A percentile compares a stretch with the other conserved stretches of the same genome.
Conservation (phyloP, 2,113 vertebrate genomes). For the Scopus umbretta region DNA sequence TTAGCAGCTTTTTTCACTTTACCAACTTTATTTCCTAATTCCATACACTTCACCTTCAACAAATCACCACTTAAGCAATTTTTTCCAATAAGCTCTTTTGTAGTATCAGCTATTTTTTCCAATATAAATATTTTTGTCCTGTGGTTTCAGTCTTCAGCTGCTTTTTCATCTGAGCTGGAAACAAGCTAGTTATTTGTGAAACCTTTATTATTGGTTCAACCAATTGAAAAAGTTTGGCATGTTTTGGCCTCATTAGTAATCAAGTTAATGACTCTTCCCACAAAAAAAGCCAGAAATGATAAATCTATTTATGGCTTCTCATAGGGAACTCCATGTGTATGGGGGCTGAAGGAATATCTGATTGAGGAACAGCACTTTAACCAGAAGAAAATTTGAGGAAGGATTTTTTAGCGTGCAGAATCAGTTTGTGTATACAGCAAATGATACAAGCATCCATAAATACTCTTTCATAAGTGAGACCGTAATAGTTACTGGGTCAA, state of each 20-base stretch:
- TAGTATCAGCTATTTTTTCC: background rate
- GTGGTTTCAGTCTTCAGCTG: background rate
- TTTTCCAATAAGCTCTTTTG: background rate
- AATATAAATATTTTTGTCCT: background rate
- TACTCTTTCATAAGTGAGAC: background rate
- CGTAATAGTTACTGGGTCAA: background rate
- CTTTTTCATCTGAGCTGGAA: background rate
- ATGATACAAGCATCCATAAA: background rate
- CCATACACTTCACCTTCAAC: background rate
- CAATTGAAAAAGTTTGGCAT: background rate
- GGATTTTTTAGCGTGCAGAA: background rate
- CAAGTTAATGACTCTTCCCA: background rate
- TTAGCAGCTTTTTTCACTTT: background rate
- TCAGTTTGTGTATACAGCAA: background rate
- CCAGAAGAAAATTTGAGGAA: background rate
- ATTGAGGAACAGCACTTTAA: background rate
- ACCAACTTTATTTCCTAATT: background rate
- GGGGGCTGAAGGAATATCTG: background rate
- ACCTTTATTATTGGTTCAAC: background rate
- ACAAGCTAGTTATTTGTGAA: background rate
- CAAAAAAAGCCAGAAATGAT: background rate
- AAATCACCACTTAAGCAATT: background rate
- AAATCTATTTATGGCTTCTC: background rate
- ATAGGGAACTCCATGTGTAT: background rate
- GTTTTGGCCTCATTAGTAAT: background rate